Base-by-base conservation (phyloP, 2,113 vertebrate species). In the Uria lomvia region DNA sequence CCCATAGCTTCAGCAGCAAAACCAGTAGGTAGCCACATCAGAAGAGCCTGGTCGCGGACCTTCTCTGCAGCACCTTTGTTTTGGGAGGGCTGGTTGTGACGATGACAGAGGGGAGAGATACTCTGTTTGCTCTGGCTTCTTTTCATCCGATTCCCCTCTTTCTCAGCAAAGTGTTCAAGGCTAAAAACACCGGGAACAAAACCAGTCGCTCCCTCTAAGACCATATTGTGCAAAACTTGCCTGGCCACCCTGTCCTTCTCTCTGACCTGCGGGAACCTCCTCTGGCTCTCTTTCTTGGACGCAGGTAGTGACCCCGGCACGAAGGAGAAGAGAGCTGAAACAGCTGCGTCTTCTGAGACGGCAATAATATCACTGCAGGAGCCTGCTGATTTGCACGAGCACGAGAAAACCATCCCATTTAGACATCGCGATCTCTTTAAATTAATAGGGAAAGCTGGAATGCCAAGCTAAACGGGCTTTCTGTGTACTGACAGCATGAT, bases 401-500 rank as follows among this genome's bases (percentile, higher is more conserved):
- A 8, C 0, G 15, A 89, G 47, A 30, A 56, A 9, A 63, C 7
- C 2, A 3, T 58, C 72, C 36, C 15, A 11, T n/a, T 55, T n/a
- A 58, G 18, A 23, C 43, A 83, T 4, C 18, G 32, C 36, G 12
- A n/a, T 12, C 23, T 47, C 58, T 81, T 66, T 26, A 70, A 89
- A 67, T 63, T 29, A 82, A 9, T 29, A 34, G 29, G n/a, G 45
- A 81, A 81, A 62, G 9, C 27, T 50, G 21, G 34, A 77, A 76
- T 88, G 9, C n/a, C 27, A 24, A 16, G 7, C 43, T 58, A 40
- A 82, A 40, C 4, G 5, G 5, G 13, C 10, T 62, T 72, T 73
- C 40, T 50, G 13, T 19, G 29, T 26, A 56, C 29, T 6, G 19
- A 32, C 0, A 0, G 36, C 24, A 43, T 0, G 3, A 11, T n/a